A percentile compares a stretch with the other conserved stretches of the same genome.
These are phyloP conservation scores for Scaptomyza tumidula DNA, from an alignment of 2,888 invertebrate species.

Conservation along the genomic window DNA sequence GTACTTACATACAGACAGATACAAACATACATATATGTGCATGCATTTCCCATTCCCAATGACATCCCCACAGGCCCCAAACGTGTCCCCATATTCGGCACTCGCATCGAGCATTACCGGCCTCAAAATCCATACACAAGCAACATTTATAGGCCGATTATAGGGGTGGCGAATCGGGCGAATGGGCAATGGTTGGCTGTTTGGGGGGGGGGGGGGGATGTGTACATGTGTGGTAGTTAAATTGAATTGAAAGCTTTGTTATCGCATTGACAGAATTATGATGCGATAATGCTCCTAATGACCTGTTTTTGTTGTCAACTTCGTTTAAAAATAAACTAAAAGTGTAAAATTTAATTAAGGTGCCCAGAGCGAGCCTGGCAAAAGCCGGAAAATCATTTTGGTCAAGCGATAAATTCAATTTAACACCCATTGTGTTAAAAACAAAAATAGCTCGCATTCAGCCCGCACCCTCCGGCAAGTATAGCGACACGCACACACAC, in stretches of 20 bases:
- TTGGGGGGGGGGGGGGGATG: no score
- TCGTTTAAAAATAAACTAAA: slow-evolving; percentile 77
- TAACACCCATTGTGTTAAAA: slow-evolving; percentile 66
- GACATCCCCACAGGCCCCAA: slow-evolving; percentile 10
- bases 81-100: slow-evolving; percentile 18
- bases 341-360: slow-evolving; percentile 76
- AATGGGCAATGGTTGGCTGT: background rate
- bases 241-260: slow-evolving; percentile 75
- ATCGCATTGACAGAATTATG: slow-evolving; percentile 78
- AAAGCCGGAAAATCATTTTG: slow-evolving; percentile 69
- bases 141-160: slow-evolving; percentile 26
- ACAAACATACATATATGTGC: background rate
- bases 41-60: slow-evolving; percentile 41
- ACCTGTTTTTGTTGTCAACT: slow-evolving; percentile 77
- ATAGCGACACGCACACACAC: background rate
- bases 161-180: background rate
- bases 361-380: slow-evolving; percentile 16
- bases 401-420: slow-evolving; percentile 74
- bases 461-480: slow-evolving; percentile 51
- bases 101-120: slow-evolving; percentile 46
- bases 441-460: slow-evolving; percentile 66
- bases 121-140: slow-evolving; percentile 42
- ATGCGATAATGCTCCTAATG: slow-evolving; percentile 78
- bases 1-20: background rate
- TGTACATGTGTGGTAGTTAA: slow-evolving; percentile 59